These are phyloP conservation scores for Muscina levida DNA, from an alignment of 2,888 invertebrate genomes.

Conservation along the genomic window DNA sequence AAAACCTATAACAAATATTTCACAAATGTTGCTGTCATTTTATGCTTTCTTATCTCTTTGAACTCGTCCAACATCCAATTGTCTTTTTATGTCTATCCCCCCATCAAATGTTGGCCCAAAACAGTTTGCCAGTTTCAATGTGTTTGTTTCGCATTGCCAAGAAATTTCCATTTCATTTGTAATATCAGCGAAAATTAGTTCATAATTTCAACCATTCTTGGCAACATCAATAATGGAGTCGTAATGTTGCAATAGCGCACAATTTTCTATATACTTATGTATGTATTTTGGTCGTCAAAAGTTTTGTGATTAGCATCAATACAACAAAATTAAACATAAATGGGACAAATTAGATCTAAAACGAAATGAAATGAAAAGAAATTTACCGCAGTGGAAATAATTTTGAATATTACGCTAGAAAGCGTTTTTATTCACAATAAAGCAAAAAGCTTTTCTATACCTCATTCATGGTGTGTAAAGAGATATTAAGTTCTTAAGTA, in stretches of 20 bases:
- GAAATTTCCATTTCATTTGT: constrained; percentile 26
- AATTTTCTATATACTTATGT: too few relatives aligned
- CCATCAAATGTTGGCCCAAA: constrained; percentile 6
- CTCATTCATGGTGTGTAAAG: too few relatives aligned
- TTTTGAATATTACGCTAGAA: too few relatives aligned
- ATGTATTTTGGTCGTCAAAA: background rate
- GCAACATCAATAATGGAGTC: constrained; percentile 25
- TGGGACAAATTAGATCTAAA: too few relatives aligned
- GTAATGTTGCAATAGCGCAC: background rate
- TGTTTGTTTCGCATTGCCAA: constrained; percentile 16
- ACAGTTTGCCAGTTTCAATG: constrained; percentile 22
- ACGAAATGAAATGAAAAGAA: too few relatives aligned
- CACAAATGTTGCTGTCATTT: too few relatives aligned
- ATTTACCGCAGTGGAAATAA: too few relatives aligned
- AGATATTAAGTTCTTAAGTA: too few relatives aligned
- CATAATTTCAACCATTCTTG: constrained; percentile 28
- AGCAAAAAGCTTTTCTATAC: too few relatives aligned
- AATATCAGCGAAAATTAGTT: constrained; percentile 28
- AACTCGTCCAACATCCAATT: background rate
- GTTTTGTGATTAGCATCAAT: background rate
- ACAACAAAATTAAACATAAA: background rate
- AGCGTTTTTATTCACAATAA: too few relatives aligned
- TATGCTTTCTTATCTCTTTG: background rate
- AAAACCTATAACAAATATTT: too few relatives aligned
- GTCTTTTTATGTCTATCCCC: background rate